Evolutionary conservation across 2,888 invertebrate genomes (phyloP).

Genomic region (Drosophila paranaensis): DNA sequence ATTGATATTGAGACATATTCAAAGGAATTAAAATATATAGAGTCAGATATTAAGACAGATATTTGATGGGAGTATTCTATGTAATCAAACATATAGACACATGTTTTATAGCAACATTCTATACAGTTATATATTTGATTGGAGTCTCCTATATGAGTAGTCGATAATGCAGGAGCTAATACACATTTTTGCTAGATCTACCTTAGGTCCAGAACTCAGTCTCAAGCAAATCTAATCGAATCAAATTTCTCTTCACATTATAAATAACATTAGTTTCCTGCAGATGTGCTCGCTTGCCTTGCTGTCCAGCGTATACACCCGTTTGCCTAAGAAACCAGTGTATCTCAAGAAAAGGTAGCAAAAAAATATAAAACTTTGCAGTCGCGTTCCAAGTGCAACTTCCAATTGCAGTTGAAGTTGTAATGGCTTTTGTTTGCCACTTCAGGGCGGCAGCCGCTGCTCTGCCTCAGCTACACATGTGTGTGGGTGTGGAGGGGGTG

Average conservation of each 20-base stretch:
- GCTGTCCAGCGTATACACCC: neutral
- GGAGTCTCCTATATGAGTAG: neutral
- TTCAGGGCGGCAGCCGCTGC: neutral
- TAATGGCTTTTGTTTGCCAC: constrained; percentile 67
- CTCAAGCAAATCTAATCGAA: neutral
- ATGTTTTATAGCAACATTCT: no score
- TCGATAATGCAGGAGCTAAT: no score
- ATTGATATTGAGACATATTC: no score
- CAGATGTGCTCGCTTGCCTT: no score
- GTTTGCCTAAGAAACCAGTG: neutral
- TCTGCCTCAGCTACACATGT: neutral
- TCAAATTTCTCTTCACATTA: neutral
- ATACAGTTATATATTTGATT: no score
- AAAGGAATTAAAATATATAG: no score
- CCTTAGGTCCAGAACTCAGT: neutral
- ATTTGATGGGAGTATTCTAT: no score
- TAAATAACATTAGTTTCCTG: neutral
- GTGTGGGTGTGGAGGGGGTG: neutral
- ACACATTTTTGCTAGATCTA: neutral
- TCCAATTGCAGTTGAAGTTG: constrained; percentile 48
- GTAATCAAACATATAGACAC: no score
- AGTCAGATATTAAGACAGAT: no score
- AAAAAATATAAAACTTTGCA: constrained; percentile 33
- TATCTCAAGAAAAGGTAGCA: constrained; percentile 3
- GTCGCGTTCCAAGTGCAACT: constrained; percentile 42